These are phyloP conservation scores for Oscheius sp. DNA, from an alignment of 2,888 invertebrate genomes.

Conservation along the genomic window DNA sequence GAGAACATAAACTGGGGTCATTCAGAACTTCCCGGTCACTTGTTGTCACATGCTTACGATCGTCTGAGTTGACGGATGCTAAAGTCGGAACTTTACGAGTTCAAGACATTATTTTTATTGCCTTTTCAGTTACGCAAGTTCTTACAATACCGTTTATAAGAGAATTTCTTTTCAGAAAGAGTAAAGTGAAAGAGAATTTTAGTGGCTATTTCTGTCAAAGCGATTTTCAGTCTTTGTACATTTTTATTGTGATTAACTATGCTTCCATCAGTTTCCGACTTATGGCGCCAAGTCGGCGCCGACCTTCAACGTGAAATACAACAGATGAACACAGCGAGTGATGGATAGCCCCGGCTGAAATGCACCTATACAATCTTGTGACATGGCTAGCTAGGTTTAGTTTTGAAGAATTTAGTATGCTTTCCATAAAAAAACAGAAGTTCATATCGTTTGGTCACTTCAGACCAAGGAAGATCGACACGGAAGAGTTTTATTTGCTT, in stretches of 20 bases:
- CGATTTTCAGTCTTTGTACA: neutral
- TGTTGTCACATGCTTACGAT: neutral
- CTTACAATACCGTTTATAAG: neutral
- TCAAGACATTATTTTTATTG: neutral
- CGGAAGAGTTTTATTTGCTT: too few species aligned
- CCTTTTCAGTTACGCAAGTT: neutral
- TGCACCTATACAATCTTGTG: too few species aligned
- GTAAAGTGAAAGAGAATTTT: neutral
- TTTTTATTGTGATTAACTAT: neutral
- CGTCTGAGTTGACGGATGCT: neutral
- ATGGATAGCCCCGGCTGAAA: too few species aligned
- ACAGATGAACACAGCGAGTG: conserved; percentile 2
- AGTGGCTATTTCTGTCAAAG: neutral
- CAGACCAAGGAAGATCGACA: too few species aligned
- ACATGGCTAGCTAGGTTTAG: too few species aligned
- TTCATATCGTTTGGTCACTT: too few species aligned
- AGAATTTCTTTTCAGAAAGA: neutral
- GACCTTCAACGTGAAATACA: conserved; percentile 15
- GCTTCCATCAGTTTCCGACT: neutral
- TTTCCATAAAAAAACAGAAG: too few species aligned
- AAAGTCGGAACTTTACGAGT: neutral
- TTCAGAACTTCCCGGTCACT: neutral
- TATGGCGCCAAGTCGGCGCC: conserved; percentile 11
- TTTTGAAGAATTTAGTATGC: too few species aligned
- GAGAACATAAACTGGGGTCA: neutral